Evolutionary conservation across 1,140 invertebrate species (phyloP).

Genomic region (Drosophila ohnishii): DNA sequence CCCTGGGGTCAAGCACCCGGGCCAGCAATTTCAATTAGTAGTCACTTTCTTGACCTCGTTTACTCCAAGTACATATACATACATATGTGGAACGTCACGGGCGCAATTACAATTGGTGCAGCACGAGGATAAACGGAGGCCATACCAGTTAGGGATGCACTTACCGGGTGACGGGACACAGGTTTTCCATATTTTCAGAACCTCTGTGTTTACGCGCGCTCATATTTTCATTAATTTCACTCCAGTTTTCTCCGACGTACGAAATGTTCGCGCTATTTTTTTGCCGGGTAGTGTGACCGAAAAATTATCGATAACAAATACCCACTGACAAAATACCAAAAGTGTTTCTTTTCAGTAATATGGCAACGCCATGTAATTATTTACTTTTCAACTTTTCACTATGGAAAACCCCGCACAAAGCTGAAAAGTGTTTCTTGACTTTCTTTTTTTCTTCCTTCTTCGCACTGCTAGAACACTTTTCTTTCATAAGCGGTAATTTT

Average conservation of each 20-base stretch:
- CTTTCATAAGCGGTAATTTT: not conserved
- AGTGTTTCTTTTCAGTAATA: not conserved
- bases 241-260: constrained; percentile 44
- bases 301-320: not conserved
- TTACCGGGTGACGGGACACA: constrained; percentile 77
- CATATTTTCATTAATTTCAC: constrained; percentile 60
- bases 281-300: constrained; percentile 11
- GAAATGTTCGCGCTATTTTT: constrained; percentile 77
- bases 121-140: not conserved
- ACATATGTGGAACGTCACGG: constrained; percentile 60
- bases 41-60: constrained; percentile 54
- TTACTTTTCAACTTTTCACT: not conserved
- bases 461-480: not conserved
- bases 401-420: not conserved
- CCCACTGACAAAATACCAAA: not conserved
- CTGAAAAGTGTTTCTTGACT: not conserved
- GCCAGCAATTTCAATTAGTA: constrained; percentile 42
- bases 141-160: not conserved
- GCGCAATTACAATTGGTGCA: not conserved
- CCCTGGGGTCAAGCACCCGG: constrained; percentile 64
- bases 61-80: constrained; percentile 4
- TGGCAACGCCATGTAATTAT: not conserved
- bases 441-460: not conserved
- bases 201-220: constrained; percentile 71
- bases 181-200: constrained; percentile 78